Base-by-base conservation (phyloP, 2,797 vertebrate species). In the Onychomys leucogaster region DNA sequence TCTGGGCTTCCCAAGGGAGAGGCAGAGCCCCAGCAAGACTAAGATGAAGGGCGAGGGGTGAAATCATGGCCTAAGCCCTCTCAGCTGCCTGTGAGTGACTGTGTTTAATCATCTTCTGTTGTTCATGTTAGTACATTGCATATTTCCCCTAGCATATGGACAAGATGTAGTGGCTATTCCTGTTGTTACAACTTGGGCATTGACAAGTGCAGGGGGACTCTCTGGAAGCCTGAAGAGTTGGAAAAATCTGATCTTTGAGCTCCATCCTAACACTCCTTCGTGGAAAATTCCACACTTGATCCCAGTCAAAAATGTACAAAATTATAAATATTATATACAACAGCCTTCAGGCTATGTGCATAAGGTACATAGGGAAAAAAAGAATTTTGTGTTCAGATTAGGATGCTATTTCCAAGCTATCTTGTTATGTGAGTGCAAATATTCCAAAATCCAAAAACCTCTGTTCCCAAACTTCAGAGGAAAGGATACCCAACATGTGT, bases 51-150 rank as follows among this genome's bases (percentile, higher is more conserved):
- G 7, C 3, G 8, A 37, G 37, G 46, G 13, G 7, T n/a, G 52
- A 32, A 14, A 29, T 6, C 27, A 6, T 14, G 34, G 6, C 23
- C 21, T 11, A 0, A 0, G 11, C 37, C 29, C 21, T 21, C 1
- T 29, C 46, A 3, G 34, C 32, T 32, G 19, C 65, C 32, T 46
- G 7, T 13, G 61, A 9, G 10, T 49, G 4, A 41, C 29, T n/a
- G 3, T 63, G 69, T 83, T 63, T 91, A 69, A 43, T 32, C 73
- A 37, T 34, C 4, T 71, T 59, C 32, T 59, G 65, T 73, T 90
- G 81, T 86, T 75, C 55, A 10, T 63, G 82, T 81, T 29, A 83
- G 52, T 41, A 10, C 32, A 41, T 76, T 85, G n/a, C n/a, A 71
- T 80, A 25, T 19, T 75, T 46, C 5, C 32, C 32, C 11, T 59